Conservation (phyloP, 2,888 invertebrate species). For the Aleiodes testaceus region DNA sequence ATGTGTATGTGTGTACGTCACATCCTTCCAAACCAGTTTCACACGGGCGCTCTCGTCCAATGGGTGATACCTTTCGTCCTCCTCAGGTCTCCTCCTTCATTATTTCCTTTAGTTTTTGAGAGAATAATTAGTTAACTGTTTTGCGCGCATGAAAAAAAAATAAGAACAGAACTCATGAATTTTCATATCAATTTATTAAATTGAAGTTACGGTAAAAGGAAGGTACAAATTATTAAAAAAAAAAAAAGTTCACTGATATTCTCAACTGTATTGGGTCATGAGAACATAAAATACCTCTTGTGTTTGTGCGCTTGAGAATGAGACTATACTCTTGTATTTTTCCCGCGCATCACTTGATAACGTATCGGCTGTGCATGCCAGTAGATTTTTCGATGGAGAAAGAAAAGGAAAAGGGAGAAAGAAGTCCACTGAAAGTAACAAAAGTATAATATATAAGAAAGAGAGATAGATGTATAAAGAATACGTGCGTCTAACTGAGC, state of each 20-base stretch:
- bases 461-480: constrained; percentile 16
- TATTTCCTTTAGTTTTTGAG: background rate
- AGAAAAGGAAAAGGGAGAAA: constrained; percentile 19
- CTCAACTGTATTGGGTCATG: too few species aligned
- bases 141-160: background rate
- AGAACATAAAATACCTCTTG: background rate
- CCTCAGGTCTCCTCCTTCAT: constrained; percentile 55
- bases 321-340: constrained; percentile 53
- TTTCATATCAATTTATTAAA: too few species aligned
- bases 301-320: background rate
- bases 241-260: too few species aligned
- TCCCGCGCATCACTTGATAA: constrained; percentile 59
- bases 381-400: constrained; percentile 26
- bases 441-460: background rate
- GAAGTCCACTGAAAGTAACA: constrained; percentile 5
- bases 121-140: background rate
- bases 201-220: too few species aligned
- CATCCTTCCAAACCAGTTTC: constrained; percentile 71
- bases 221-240: too few species aligned
- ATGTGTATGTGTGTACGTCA: constrained; percentile 59
- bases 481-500: constrained; percentile 26
- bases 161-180: too few species aligned
- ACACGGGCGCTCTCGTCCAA: constrained; percentile 58
- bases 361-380: constrained; percentile 53
- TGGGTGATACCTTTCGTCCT: constrained; percentile 62